Evolutionary conservation across 2,797 vertebrate genomes (phyloP), one percentile per base, ranked within the genome.

Genomic region (Diplodus puntazzo): DNA sequence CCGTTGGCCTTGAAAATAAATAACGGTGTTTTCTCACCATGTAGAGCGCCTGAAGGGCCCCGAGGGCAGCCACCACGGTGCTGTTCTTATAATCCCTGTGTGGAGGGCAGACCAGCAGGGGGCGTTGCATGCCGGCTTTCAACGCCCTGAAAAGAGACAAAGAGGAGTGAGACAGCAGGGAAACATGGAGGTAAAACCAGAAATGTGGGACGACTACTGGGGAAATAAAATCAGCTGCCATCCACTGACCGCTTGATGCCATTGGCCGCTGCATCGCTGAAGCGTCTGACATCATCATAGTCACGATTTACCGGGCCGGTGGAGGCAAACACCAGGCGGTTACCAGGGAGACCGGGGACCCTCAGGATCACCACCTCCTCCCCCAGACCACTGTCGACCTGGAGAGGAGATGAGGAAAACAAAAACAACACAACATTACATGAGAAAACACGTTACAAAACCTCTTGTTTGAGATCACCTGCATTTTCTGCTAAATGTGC

Each of bases 291-390:
- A 3, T 96, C 96, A 66, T 96, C 96, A 0, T 96, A 96, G 90
- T 96, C 96, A 0, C 96, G 94, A 87, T 96, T 95, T 3, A 96
- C 88, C 0, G 95, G 95, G 30, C 96, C 96, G 0, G 96, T 96
- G 60, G 93, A 91, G 11, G 95, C 90, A 86, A 95, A 96, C 69
- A 96, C 91, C 82, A 96, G 54, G 16, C 96, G 90, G 81, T 95
- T 89, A 23, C 96, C 95, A 4, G 96, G 95, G 46, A 96, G 88
- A 85, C 87, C 91, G 6, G 92, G 92, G 58, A 94, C 94, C 88
- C 88, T 95, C 45, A 96, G 69, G 64, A 96, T 20, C 52, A 96
- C 95, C 48, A 96, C 95, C 69, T 95, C 93, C 3, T 95, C 89
- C 5, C 75, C 82, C 6, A 96, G 63, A 3, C 92, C 88, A 0